phyloP scores from a whole-genome alignment of 1,140 invertebrate genomes.

The Harlomillsia oculata region DNA sequence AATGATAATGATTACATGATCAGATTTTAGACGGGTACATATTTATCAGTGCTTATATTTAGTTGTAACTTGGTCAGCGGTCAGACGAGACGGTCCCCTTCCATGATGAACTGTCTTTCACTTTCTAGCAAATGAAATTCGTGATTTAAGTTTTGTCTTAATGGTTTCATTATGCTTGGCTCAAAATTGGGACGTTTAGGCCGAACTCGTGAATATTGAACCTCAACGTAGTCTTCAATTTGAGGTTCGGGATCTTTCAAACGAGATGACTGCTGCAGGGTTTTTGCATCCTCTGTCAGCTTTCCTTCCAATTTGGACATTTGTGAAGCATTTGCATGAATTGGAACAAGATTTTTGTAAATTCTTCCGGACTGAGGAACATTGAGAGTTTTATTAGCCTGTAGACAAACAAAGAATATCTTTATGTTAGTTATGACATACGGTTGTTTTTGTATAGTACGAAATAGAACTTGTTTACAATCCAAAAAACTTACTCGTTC shows the following conservation, averaged over 20 bases:
- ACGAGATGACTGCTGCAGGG: neutral
- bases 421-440: neutral
- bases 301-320: neutral
- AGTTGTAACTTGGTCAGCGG: too few relatives aligned
- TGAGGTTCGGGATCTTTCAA: conserved; percentile 15
- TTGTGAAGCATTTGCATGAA: conserved; percentile 1
- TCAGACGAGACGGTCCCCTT: neutral
- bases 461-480: neutral
- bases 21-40: too few relatives aligned
- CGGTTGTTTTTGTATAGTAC: neutral
- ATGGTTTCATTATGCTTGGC: neutral
- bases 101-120: neutral
- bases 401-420: neutral
- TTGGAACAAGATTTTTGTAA: conserved; percentile 9
- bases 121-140: conserved; percentile 7
- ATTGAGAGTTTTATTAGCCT: conserved; percentile 15
- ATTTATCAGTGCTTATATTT: too few relatives aligned
- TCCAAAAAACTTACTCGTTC: conserved; percentile 4
- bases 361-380: neutral
- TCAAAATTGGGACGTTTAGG: neutral
- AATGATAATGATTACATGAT: too few relatives aligned
- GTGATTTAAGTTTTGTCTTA: conserved; percentile 1
- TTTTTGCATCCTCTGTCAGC: conserved; percentile 13
- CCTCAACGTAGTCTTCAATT: conserved; percentile 7
- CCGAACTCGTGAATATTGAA: conserved; percentile 7